Evolutionary conservation across 2,888 invertebrate species (phyloP), one percentile per base, ranked within the genome.

Genomic region (Lathronympha strigana): DNA sequence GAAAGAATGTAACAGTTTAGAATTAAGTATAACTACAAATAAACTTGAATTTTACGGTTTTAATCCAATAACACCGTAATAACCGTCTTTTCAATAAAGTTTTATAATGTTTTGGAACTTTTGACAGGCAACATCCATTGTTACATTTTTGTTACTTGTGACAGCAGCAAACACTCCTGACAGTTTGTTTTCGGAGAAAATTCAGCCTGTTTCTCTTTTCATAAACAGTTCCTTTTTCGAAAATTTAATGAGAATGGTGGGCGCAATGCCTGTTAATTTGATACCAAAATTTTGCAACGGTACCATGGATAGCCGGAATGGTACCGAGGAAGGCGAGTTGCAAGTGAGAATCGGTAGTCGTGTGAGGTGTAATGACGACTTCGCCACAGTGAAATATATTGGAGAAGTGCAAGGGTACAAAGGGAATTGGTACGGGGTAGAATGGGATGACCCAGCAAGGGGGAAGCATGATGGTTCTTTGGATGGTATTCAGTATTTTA

Each of bases 381-480:
- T 90, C 73, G 92, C 84, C 69, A 91, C 90, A 6, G 94, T 97
- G 25, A 94, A 94, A 80, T 98, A 95, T 86, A 93, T 97, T 69
- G 98, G 98, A 53, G 93, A 94, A 80, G 94, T 94, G 60, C 93
- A 94, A 68, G 95, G 95, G 0, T 93, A 95, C 75, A 87, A 93
- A 64, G 96, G 96, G 47, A 81, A 91, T 31, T 99, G 98, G 99
- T 92, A 97, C 63, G 99, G 99, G 0, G 94, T 99, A n/a, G 99
- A 99, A 82, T 99, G 99, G 99, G 99, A 99, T 83, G 95, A 98
- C 76, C 93, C 94, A 2, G 87, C 90, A 6, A 93, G 99, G 75
- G 99, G 99, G 1, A 98, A 98, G 84, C 99, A 99, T 81, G 95
- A 98, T 91, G 99, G 99, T 0, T 93, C 93, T 47, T 94, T 98